These are phyloP conservation scores for Gastrophryne carolinensis DNA, from an alignment of 2,797 vertebrate genomes.

Conservation along the genomic window DNA sequence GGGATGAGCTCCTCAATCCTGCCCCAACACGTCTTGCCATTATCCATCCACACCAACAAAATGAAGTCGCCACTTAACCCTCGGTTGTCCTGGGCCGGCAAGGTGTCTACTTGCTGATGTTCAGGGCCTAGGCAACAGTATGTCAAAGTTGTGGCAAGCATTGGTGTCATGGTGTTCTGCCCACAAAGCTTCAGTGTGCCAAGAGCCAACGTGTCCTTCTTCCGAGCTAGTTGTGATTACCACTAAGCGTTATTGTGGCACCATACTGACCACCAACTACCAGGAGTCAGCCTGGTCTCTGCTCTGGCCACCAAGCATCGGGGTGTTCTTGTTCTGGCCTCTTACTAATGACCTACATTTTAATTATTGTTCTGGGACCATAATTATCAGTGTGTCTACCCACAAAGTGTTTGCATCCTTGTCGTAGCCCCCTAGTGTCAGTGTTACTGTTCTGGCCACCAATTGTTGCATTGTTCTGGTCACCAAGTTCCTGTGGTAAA, in stretches of 20 bases:
- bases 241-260: not conserved
- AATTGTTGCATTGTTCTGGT: too few relatives aligned
- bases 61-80: constrained; percentile 1
- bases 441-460: too few relatives aligned
- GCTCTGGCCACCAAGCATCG: not conserved
- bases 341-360: too few relatives aligned
- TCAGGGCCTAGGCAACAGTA: too few relatives aligned
- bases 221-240: too few relatives aligned
- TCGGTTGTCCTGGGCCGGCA: not conserved
- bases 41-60: not conserved
- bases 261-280: too few relatives aligned
- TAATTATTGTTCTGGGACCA: not conserved
- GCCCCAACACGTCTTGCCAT: not conserved
- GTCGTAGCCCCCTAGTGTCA: not conserved
- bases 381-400: not conserved
- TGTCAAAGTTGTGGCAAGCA: too few relatives aligned
- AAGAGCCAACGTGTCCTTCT: not conserved
- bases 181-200: not conserved
- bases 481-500: too few relatives aligned
- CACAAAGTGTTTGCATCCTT: too few relatives aligned
- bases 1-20: not conserved
- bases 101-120: too few relatives aligned
- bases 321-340: not conserved
- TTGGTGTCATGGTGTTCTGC: not conserved
- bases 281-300: too few relatives aligned